Evolutionary conservation across 2,797 vertebrate genomes (phyloP).

Genomic region (Arctocebus calabarensis): DNA sequence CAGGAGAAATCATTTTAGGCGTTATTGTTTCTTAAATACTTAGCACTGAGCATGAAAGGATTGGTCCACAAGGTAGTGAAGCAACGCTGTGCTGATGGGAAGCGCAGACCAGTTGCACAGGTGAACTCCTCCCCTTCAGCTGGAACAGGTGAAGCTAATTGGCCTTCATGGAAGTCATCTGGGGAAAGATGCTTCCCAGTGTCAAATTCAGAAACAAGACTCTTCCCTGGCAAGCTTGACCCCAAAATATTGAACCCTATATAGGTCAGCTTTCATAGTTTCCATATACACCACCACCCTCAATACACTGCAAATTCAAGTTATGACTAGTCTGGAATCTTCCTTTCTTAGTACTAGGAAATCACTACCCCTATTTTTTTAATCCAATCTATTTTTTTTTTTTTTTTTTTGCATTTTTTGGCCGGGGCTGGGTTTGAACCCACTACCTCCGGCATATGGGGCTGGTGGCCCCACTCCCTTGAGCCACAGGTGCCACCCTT

Average conservation of each 20-base stretch:
- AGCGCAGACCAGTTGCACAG: background rate
- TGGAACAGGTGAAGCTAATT: background rate
- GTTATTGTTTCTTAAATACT: background rate
- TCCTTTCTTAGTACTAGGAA: background rate
- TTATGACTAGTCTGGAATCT: background rate
- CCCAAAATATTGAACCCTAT: background rate
- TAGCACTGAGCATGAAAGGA: background rate
- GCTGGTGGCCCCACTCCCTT: too few species aligned
- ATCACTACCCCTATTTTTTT: background rate
- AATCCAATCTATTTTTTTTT: background rate
- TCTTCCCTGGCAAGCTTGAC: background rate
- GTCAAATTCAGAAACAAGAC: background rate
- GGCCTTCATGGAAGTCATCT: background rate
- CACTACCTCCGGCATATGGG: too few species aligned
- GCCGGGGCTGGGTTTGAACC: too few species aligned
- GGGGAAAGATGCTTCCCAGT: background rate
- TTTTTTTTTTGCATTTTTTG: too few species aligned
- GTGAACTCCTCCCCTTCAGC: background rate
- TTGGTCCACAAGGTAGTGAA: background rate
- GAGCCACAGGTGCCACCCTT: too few species aligned
- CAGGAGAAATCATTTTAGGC: too few species aligned
- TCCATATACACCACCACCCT: background rate
- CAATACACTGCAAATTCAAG: background rate
- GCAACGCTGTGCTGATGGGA: background rate
- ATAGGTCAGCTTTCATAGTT: background rate